Conservation (phyloP, 2,797 vertebrate genomes). For the Halcyon smyrnensis region DNA sequence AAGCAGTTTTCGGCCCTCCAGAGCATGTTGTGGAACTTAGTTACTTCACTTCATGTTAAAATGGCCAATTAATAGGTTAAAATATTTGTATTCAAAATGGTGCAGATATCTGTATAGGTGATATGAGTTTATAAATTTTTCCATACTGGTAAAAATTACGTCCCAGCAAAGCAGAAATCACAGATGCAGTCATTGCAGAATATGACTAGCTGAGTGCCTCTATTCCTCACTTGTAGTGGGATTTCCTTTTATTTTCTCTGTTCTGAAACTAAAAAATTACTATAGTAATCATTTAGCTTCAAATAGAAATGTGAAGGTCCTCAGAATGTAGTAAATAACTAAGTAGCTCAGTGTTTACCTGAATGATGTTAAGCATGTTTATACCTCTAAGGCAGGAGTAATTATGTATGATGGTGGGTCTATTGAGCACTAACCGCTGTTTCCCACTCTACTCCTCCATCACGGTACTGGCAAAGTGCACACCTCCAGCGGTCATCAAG, state of each 20-base stretch:
- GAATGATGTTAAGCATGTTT: not conserved
- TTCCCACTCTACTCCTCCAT: not conserved
- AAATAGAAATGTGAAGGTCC: not conserved
- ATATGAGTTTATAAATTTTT: not conserved
- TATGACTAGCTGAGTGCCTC: not conserved
- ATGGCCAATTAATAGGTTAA: not conserved
- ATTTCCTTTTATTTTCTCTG: not conserved
- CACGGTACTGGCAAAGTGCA: accelerated
- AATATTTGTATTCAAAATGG: not conserved
- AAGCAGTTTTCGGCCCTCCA: not conserved
- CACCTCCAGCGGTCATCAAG: not conserved
- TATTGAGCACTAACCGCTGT: not conserved
- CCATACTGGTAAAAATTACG: not conserved
- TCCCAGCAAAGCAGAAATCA: not conserved
- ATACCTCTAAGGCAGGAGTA: not conserved
- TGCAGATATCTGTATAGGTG: not conserved
- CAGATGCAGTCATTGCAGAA: not conserved
- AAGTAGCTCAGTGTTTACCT: not conserved
- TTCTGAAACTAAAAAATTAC: not conserved
- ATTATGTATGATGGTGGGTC: not conserved
- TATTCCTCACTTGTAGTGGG: not conserved
- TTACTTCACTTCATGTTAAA: not conserved
- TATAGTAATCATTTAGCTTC: not conserved
- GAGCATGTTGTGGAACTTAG: not conserved
- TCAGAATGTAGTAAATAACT: not conserved